These are phyloP conservation scores for Colletes collaris DNA, from an alignment of 2,888 invertebrate species.

Conservation along the genomic window DNA sequence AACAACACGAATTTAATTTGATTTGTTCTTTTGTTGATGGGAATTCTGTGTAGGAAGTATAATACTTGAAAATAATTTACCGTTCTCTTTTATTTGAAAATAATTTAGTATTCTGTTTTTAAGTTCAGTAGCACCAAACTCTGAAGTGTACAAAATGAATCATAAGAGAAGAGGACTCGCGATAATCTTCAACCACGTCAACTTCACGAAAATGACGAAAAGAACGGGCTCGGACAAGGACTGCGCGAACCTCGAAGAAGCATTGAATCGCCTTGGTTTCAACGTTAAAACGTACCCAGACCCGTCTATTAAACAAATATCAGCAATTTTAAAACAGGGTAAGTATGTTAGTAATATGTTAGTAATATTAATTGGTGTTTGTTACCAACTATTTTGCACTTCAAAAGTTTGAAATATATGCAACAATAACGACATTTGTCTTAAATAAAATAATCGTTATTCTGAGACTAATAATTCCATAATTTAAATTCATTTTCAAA, in stretches of 20 bases:
- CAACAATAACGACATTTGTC: too few species aligned
- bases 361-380: not conserved
- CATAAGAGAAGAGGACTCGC: slow-evolving; percentile 84
- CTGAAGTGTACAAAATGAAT: slow-evolving; percentile 84
- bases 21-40: too few species aligned
- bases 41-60: too few species aligned
- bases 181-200: slow-evolving; percentile 86
- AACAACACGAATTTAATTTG: too few species aligned
- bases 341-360: slow-evolving; percentile 49
- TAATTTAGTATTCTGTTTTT: not conserved
- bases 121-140: slow-evolving; percentile 14
- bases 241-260: slow-evolving; percentile 82
- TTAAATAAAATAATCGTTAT: too few species aligned
- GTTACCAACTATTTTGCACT: too few species aligned
- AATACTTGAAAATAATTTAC: too few species aligned
- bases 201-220: slow-evolving; percentile 81
- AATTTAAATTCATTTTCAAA: too few species aligned
- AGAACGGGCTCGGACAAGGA: slow-evolving; percentile 86
- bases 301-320: slow-evolving; percentile 82
- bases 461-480: too few species aligned
- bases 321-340: slow-evolving; percentile 82
- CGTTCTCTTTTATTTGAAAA: not conserved
- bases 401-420: too few species aligned
- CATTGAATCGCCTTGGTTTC: slow-evolving; percentile 83
- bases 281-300: slow-evolving; percentile 83